Evolutionary conservation across 2,888 invertebrate species (phyloP).

Genomic region (Laspeyria flexula): DNA sequence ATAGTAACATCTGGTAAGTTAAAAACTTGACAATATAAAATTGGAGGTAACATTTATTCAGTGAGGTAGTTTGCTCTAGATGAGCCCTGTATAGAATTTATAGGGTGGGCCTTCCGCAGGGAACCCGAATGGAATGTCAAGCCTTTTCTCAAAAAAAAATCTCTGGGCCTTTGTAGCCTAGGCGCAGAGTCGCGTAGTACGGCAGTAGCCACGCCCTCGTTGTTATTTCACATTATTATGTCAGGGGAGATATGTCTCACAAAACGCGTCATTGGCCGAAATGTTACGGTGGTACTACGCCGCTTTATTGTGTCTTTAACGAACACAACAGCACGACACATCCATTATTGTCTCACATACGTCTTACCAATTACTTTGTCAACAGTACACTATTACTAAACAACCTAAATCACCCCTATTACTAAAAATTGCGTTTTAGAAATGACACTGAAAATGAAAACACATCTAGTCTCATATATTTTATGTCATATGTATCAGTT

Average conservation of each 20-base stretch:
- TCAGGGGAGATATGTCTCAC: slow-evolving; percentile 4
- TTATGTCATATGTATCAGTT: slow-evolving; percentile 25
- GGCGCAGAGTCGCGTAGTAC: no score
- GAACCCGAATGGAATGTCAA: no score
- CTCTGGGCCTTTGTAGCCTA: no score
- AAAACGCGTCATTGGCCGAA: slow-evolving; percentile 13
- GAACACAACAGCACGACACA: slow-evolving; percentile 35
- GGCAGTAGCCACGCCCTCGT: no score
- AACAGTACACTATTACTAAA: slow-evolving; percentile 11
- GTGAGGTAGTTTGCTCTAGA: no score
- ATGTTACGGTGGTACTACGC: slow-evolving; percentile 22
- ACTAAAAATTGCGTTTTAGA: background rate
- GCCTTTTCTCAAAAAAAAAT: no score
- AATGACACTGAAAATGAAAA: background rate
- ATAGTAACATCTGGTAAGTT: no score
- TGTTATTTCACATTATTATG: background rate
- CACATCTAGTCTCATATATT: no score
- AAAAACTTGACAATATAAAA: no score
- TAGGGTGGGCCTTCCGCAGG: no score
- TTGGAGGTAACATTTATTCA: no score
- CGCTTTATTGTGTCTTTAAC: slow-evolving; percentile 35
- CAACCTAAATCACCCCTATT: slow-evolving; percentile 7
- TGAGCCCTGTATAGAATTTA: no score
- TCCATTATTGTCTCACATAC: slow-evolving; percentile 27
- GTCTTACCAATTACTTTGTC: slow-evolving; percentile 24